Evolutionary conservation across 1,140 invertebrate species (phyloP).

Genomic region (Rhizoglyphus robini): DNA sequence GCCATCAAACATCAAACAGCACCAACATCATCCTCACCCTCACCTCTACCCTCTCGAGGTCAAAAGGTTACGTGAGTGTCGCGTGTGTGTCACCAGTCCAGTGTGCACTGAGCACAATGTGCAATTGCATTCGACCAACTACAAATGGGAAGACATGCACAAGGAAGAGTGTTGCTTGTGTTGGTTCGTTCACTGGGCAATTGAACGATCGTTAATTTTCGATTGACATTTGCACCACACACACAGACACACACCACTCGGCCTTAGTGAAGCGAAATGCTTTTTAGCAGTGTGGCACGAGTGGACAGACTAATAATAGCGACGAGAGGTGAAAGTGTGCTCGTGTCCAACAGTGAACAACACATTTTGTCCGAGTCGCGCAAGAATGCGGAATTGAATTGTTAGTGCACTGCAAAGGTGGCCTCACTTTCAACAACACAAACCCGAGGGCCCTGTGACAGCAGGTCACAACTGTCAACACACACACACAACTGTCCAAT

Average conservation of each 20-base stretch:
- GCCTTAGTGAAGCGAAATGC: not conserved
- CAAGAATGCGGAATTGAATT: constrained; percentile 10
- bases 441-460: no score
- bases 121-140: no score
- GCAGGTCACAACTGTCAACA: no score
- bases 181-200: not conserved
- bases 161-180: not conserved
- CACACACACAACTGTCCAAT: no score
- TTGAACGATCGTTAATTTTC: constrained; percentile 3
- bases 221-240: not conserved
- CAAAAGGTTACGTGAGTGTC: constrained; percentile 1
- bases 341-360: no score
- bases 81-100: constrained; percentile 6
- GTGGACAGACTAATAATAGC: not conserved
- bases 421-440: no score
- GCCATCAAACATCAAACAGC: no score
- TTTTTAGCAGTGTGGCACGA: not conserved
- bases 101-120: no score
- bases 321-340: not conserved
- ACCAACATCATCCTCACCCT: no score
- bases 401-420: not conserved
- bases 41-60: no score
- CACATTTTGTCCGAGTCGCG: no score
- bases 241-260: not conserved
- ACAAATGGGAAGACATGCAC: not conserved